A percentile compares a stretch with the other conserved stretches of the same genome.
Conservation (phyloP, 1,140 invertebrate species). For the Bicyclus anynana region DNA sequence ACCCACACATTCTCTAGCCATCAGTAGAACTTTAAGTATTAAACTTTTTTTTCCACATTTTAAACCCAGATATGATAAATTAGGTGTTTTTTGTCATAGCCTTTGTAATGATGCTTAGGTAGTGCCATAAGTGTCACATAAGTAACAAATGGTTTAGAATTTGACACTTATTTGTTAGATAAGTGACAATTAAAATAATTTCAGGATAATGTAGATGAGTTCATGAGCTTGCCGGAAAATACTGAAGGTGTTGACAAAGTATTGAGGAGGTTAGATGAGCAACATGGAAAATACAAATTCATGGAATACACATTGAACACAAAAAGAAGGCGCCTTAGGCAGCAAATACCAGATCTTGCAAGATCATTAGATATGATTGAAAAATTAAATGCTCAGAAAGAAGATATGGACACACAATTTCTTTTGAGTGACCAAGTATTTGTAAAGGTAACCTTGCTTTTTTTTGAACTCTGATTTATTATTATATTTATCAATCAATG, state of each 20-base stretch:
- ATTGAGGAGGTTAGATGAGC: slow-evolving; percentile 91
- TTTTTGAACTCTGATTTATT: too few species aligned
- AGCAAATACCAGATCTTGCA: slow-evolving; percentile 95
- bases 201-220: slow-evolving; percentile 97
- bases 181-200: slow-evolving; percentile 10
- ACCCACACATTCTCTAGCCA: too few species aligned
- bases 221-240: slow-evolving; percentile 91
- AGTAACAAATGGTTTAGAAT: too few species aligned
- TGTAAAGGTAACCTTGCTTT: slow-evolving; percentile 80
- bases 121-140: too few species aligned
- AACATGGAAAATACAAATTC: slow-evolving; percentile 97
- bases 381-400: slow-evolving; percentile 89
- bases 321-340: slow-evolving; percentile 89
- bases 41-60: too few species aligned
- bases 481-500: too few species aligned
- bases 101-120: too few species aligned
- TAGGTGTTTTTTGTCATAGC: too few species aligned
- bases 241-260: slow-evolving; percentile 89
- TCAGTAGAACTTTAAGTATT: too few species aligned
- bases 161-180: too few species aligned
- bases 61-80: too few species aligned
- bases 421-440: slow-evolving; percentile 97
- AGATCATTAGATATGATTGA: slow-evolving; percentile 95
- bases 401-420: slow-evolving; percentile 92
- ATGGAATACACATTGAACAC: slow-evolving; percentile 94